Evolutionary conservation across 2,888 invertebrate genomes (phyloP).

Genomic region (Mythimna impura): DNA sequence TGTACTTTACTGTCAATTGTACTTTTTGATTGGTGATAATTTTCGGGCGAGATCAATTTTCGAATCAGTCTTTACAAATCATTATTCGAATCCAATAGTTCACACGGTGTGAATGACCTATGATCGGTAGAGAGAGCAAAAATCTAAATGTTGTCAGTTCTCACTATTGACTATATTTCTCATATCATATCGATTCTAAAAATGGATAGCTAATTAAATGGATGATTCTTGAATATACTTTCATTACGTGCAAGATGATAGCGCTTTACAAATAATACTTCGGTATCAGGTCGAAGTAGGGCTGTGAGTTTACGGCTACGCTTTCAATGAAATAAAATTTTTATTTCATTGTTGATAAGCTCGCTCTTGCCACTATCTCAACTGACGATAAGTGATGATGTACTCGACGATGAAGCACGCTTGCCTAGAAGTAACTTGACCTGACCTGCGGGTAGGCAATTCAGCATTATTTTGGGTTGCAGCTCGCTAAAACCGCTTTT

Average conservation of each 20-base stretch:
- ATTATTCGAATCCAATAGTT: conserved; percentile 29
- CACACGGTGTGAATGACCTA: conserved; percentile 53
- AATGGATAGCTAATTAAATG: conserved; percentile 67
- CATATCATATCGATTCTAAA: conserved; percentile 62
- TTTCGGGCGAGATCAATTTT: conserved; percentile 44
- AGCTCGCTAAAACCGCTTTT: too few relatives aligned
- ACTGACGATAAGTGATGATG: too few relatives aligned
- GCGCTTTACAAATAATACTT: conserved; percentile 73
- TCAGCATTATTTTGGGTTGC: too few relatives aligned
- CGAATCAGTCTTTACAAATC: conserved; percentile 25
- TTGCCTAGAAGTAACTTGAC: too few relatives aligned
- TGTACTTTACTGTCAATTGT: conserved; percentile 51
- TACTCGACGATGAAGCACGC: too few relatives aligned
- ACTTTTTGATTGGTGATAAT: conserved; percentile 46
- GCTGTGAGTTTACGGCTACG: conserved; percentile 22
- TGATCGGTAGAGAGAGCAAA: conserved; percentile 42
- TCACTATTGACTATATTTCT: conserved; percentile 40
- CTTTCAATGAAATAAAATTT: too few relatives aligned
- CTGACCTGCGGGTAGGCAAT: too few relatives aligned
- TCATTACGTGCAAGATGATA: conserved; percentile 63
- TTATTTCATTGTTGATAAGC: too few relatives aligned
- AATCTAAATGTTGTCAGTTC: conserved; percentile 50
- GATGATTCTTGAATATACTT: conserved; percentile 70
- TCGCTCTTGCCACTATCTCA: too few relatives aligned
- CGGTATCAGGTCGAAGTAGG: conserved; percentile 67